Evolutionary conservation across 2,888 invertebrate species (phyloP).

Genomic region (Syrphus vitripennis): DNA sequence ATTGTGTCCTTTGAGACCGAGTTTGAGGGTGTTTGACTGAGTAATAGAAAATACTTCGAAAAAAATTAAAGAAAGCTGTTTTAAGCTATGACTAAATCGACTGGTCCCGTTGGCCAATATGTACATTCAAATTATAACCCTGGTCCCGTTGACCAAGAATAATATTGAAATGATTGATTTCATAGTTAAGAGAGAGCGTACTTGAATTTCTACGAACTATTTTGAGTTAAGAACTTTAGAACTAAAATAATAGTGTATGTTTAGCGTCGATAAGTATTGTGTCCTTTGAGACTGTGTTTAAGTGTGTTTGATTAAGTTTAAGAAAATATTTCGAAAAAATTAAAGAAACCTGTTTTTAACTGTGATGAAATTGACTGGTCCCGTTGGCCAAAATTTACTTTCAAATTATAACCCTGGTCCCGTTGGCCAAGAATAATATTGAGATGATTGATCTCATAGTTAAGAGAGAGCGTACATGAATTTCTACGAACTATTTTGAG

Average conservation of each 20-base stretch:
- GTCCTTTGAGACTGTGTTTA: too few species aligned
- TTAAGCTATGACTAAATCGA: neutral
- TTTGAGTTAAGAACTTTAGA: too few species aligned
- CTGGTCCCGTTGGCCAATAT: neutral
- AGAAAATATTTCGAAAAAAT: neutral
- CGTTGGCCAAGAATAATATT: neutral
- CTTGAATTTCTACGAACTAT: neutral
- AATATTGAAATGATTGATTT: neutral
- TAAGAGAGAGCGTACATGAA: neutral
- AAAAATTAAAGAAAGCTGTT: neutral
- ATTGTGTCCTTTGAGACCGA: neutral
- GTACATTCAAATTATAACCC: neutral
- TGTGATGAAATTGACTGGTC: neutral
- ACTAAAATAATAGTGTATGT: too few species aligned
- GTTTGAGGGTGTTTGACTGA: neutral
- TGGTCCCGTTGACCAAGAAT: neutral
- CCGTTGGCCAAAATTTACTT: neutral
- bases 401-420: neutral
- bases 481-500: neutral
- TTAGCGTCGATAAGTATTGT: too few species aligned
- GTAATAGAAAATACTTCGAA: neutral
- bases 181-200: neutral
- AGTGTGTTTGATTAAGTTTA: neutral
- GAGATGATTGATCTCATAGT: neutral
- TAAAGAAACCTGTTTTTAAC: neutral